A percentile compares a stretch with the other conserved stretches of the same genome.
These are phyloP conservation scores for Metaphire vulgaris DNA, from an alignment of 1,140 invertebrate genomes.

Conservation along the genomic window DNA sequence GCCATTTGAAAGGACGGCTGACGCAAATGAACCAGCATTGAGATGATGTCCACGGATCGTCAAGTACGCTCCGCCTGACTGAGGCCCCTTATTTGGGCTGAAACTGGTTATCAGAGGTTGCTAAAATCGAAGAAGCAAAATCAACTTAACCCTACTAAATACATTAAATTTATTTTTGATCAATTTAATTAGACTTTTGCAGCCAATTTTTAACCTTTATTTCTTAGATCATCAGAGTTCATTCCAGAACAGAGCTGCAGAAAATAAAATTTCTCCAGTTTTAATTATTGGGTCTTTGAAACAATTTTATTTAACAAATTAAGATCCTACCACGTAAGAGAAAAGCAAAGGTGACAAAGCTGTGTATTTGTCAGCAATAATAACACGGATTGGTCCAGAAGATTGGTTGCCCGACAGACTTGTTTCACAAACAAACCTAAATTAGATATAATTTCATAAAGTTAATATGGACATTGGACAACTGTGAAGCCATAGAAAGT, in stretches of 20 bases:
- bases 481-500: too few species aligned
- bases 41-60: constrained; percentile 84
- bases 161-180: too few species aligned
- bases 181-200: too few species aligned
- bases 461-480: too few species aligned
- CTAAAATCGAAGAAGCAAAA: constrained; percentile 38
- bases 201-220: too few species aligned
- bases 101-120: constrained; percentile 59
- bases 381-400: not conserved
- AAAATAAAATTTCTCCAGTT: too few species aligned
- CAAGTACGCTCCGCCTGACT: constrained; percentile 86
- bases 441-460: too few species aligned
- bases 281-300: too few species aligned
- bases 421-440: constrained; percentile 36
- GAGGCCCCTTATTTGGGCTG: constrained; percentile 76
- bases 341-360: not conserved
- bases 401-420: constrained; percentile 15
- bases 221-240: too few species aligned
- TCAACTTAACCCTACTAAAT: too few species aligned
- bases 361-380: not conserved
- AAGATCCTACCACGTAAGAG: constrained; percentile 19
- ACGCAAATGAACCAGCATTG: constrained; percentile 74
- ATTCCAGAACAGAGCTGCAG: too few species aligned
- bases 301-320: too few species aligned
- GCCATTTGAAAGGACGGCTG: not conserved